Base-by-base conservation (phyloP, 2,797 vertebrate genomes). In the Denticeps clupeoides region DNA sequence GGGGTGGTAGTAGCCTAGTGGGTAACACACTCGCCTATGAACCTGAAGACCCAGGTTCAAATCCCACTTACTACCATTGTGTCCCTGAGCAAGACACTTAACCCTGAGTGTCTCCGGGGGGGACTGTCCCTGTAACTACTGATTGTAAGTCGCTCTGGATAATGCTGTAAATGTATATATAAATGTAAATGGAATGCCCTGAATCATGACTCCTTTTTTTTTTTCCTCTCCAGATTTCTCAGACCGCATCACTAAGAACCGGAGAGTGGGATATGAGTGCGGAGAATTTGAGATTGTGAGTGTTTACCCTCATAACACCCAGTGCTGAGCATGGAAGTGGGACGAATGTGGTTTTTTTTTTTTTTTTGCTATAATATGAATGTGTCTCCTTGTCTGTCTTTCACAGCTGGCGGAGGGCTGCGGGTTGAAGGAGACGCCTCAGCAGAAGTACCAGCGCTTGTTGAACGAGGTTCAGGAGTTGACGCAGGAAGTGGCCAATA, bases 271-370 rank as follows among this genome's bases (percentile, higher is more conserved):
- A 32, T 95, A 96, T 4, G 91, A 96, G 69, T 89, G 93, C 0
- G 93, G 91, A 46, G 90, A 94, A 6, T 97, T 85, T 53, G 92
- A 96, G 72, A 88, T 96, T 2, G 93, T 97, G 70, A 87, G 90
- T 89, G 15, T 29, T 12, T 35, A 1, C 7, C 24, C 26, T 21
- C 35, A n/a, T n/a, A n/a, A n/a, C n/a, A n/a, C n/a, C n/a, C n/a
- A n/a, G n/a, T n/a, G n/a, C n/a, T n/a, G n/a, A n/a, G n/a, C n/a
- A n/a, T n/a, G n/a, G n/a, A n/a, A n/a, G n/a, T n/a, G n/a, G n/a
- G n/a, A n/a, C n/a, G n/a, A n/a, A n/a, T n/a, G n/a, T n/a, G n/a
- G n/a, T 26, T 5, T 42, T 22, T 18, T 31, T 28, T 21, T 41
- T 18, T 13, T 45, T 7, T n/a, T 21, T 27, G 32, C 10, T 35